Evolutionary conservation across 2,888 invertebrate genomes (phyloP).

Genomic region (Drosophila demipolita): DNA sequence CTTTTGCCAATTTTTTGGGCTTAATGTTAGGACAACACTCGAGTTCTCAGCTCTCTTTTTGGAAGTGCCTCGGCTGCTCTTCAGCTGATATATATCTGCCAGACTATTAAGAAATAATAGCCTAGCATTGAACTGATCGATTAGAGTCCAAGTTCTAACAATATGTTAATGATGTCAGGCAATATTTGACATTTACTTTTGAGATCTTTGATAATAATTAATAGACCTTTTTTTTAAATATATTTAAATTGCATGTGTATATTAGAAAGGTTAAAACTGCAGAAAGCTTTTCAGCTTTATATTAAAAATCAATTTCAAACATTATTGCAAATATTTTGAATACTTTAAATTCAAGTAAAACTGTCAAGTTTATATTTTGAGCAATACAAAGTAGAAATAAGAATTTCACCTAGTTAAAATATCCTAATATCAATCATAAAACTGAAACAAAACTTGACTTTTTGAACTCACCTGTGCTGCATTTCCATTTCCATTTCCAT

Average conservation of each 20-base stretch:
- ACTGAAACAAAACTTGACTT: background rate
- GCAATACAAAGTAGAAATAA: background rate
- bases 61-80: slow-evolving; percentile 17
- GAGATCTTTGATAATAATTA: background rate
- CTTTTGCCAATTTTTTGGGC: slow-evolving; percentile 35
- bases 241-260: too few relatives aligned
- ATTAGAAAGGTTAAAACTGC: background rate
- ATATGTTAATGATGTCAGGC: slow-evolving; percentile 31
- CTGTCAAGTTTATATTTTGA: background rate
- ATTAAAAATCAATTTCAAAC: background rate
- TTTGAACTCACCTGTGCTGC: slow-evolving; percentile 72
- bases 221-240: background rate
- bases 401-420: background rate
- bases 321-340: background rate
- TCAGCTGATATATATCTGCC: slow-evolving; percentile 19
- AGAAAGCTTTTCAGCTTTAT: background rate
- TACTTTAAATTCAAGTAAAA: background rate
- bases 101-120: slow-evolving; percentile 18
- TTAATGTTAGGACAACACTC: slow-evolving; percentile 49
- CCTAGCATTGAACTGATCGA: slow-evolving; percentile 10
- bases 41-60: slow-evolving; percentile 33
- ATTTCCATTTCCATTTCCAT: slow-evolving; percentile 66
- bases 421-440: background rate
- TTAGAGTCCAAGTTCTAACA: slow-evolving; percentile 9
- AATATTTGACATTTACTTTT: slow-evolving; percentile 5